These are phyloP conservation scores for Deilephila porcellus DNA, from an alignment of 2,888 invertebrate species.

Conservation along the genomic window DNA sequence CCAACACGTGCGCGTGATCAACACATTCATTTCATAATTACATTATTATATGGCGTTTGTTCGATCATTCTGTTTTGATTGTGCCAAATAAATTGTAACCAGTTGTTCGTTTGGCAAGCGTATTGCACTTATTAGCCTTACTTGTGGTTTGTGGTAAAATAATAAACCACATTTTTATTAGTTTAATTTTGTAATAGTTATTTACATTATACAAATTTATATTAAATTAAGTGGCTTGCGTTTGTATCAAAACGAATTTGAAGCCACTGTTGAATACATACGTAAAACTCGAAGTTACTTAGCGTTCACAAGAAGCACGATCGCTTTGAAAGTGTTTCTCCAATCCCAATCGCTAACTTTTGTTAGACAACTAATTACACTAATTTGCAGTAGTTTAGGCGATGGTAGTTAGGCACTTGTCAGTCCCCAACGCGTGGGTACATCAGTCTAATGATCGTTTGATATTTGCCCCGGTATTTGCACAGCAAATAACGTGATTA, in stretches of 20 bases:
- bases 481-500: background rate
- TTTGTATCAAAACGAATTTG: background rate
- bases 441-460: background rate
- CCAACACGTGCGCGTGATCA: background rate
- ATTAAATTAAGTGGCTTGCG: background rate
- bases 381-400: slow-evolving; percentile 16
- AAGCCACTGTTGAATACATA: background rate
- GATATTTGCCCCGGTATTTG: background rate
- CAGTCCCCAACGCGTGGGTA: background rate
- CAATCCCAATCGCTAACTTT: slow-evolving; percentile 5
- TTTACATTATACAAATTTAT: background rate
- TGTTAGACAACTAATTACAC: slow-evolving; percentile 10
- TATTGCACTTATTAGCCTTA: too few relatives aligned
- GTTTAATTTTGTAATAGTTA: too few relatives aligned
- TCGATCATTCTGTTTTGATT: background rate
- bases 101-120: background rate
- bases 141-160: too few relatives aligned
- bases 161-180: too few relatives aligned
- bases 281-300: background rate
- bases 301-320: background rate
- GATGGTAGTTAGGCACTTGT: background rate
- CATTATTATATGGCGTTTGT: background rate
- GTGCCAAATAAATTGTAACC: background rate
- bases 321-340: slow-evolving; percentile 12
- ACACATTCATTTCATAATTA: background rate